Evolutionary conservation across 1,140 invertebrate genomes (phyloP), one percentile per base, ranked within the genome.

Genomic region (Vollenhovia emeryi): DNA sequence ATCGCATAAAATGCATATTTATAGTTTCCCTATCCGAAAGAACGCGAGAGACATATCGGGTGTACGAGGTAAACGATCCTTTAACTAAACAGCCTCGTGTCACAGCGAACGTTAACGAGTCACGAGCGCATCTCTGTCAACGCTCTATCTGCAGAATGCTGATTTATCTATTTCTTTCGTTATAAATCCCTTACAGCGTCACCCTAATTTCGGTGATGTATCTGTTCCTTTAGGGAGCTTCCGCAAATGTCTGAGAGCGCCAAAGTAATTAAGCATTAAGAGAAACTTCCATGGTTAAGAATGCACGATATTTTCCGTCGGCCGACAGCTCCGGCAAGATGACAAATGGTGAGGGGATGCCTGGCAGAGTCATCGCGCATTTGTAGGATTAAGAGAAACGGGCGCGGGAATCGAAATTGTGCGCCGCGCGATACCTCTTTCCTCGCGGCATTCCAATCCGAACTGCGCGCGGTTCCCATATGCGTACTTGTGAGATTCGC

Each of bases 381-480:
- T 80, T 80, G 36, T 80, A 80, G 18, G 36, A 80, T 71, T 80
- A 80, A 69, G 66, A 71, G 64, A 71, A 71, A 55, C 33, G 24
- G 21, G 7, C 24, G 50, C 3, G 24, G 30, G 7, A 80, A 80
- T 80, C 48, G 24, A 11, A 80, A 27, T 27, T 36, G 33, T 60
- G 30, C 9, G 69, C 30, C 27, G 40, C 36, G 33, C 30, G 15
- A 21, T 36, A 11, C 24, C n/a, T 71, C 59, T 43, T 73, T 43
- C 36, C 7, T 52, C 11, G 15, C 60, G 33, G 15, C 9, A n/a
- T 71, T 57, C 21, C 36, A 33, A 73, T 80, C 64, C 50, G 21
- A 40, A 15, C 5, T 3, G 21, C 11, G 21, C n/a, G 48, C 27
- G 6, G 43, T 18, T 33, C 18, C 8, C 40, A 18, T 52, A 13